These are phyloP conservation scores for Hyalella azteca DNA, from an alignment of 2,888 invertebrate species.

Conservation along the genomic window DNA sequence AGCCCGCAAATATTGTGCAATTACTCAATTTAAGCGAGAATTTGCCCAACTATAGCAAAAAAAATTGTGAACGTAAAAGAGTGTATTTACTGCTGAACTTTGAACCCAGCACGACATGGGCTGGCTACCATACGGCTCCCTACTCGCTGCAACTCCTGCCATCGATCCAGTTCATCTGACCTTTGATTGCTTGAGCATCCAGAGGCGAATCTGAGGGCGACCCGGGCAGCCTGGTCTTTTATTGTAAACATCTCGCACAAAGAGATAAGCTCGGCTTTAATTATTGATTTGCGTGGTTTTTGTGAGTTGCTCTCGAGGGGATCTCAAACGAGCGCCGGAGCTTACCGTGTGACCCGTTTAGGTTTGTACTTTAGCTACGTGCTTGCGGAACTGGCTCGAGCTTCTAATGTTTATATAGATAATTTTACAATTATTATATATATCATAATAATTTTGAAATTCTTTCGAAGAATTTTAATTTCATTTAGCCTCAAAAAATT, in stretches of 20 bases:
- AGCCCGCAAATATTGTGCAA: too few species aligned
- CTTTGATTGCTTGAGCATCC: conserved; percentile 21
- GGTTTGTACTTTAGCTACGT: too few species aligned
- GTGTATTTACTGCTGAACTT: background rate
- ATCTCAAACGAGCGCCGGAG: background rate
- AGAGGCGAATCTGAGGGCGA: conserved; percentile 5
- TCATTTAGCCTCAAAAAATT: too few species aligned
- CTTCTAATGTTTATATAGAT: too few species aligned
- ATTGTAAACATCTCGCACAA: background rate
- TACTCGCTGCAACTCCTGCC: background rate
- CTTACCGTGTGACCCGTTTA: conserved; percentile 23
- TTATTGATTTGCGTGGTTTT: conserved; percentile 27
- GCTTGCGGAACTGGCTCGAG: too few species aligned
- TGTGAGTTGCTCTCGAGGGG: background rate
- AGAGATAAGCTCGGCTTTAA: conserved; percentile 36
- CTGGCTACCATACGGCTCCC: background rate
- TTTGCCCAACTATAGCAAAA: too few species aligned
- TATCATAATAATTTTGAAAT: too few species aligned
- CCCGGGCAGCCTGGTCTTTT: background rate
- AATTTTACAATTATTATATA: too few species aligned
- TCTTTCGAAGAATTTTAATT: too few species aligned
- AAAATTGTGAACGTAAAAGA: too few species aligned
- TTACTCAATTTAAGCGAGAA: too few species aligned
- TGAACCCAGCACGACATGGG: too few species aligned
- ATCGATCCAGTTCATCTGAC: conserved; percentile 33